Evolutionary conservation across 1,140 invertebrate genomes (phyloP).

Genomic region (Hylaeus volcanicus): DNA sequence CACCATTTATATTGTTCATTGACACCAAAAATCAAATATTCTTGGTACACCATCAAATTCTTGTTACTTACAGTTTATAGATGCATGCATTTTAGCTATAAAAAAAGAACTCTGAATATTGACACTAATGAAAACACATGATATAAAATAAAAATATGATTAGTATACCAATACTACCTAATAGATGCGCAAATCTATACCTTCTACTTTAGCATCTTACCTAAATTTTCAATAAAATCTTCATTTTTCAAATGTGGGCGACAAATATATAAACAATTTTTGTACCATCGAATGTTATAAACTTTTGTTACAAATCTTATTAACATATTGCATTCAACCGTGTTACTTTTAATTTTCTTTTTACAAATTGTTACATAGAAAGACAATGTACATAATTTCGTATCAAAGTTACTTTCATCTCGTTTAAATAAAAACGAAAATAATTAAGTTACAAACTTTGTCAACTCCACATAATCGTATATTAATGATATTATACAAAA

Average conservation of each 20-base stretch:
- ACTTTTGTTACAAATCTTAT: constrained; percentile 14
- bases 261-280: constrained; percentile 7
- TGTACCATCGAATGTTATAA: background rate
- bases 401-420: too few relatives aligned
- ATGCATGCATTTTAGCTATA: constrained; percentile 3
- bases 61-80: background rate
- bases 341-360: background rate
- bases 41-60: background rate
- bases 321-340: constrained; percentile 30
- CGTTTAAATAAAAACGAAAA: too few relatives aligned
- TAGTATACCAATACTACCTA: background rate
- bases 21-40: background rate
- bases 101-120: background rate
- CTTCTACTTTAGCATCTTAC: constrained; percentile 7
- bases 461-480: background rate
- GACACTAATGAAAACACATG: background rate
- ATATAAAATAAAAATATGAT: background rate
- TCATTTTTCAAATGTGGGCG: background rate
- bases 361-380: background rate
- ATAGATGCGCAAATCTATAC: background rate
- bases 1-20: background rate
- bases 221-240: constrained; percentile 5
- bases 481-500: background rate
- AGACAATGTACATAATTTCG: background rate
- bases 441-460: background rate